A percentile compares a stretch with the other conserved stretches of the same genome.
These are phyloP conservation scores for Bursaphelenchus mucronatus DNA, from an alignment of 1,140 invertebrate genomes.

Conservation along the genomic window DNA sequence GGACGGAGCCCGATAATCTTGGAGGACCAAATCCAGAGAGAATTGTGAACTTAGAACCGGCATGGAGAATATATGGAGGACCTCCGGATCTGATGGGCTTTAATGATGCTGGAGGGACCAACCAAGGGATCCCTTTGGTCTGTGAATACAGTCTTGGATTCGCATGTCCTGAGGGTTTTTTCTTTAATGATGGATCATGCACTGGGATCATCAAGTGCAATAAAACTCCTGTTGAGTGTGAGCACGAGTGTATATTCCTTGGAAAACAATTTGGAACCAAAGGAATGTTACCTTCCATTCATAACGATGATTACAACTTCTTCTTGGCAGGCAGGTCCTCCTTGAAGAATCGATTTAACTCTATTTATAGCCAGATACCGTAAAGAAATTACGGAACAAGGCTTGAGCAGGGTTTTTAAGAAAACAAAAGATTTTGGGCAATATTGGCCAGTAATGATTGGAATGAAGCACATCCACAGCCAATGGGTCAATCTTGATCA, in stretches of 20 bases:
- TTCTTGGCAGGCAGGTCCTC: conserved; percentile 10
- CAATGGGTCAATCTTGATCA: conserved; percentile 18
- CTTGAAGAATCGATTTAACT: not conserved
- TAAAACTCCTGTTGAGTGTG: not conserved
- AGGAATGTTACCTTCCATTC: conserved; percentile 16
- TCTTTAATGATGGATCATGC: conserved; percentile 3
- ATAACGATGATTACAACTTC: conserved; percentile 14
- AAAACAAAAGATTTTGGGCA: conserved; percentile 2
- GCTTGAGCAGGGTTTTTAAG: not conserved
- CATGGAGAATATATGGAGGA: conserved; percentile 6
- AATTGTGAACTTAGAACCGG: conserved; percentile 3
- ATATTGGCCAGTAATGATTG: conserved; percentile 15
- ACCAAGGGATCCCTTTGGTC: conserved; percentile 13
- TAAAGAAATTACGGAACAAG: not conserved
- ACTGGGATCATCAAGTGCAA: not conserved
- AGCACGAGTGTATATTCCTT: not conserved
- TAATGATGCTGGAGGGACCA: conserved; percentile 8
- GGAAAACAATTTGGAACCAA: not conserved
- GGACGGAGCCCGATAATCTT: conserved; percentile 8
- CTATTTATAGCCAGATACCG: conserved; percentile 4
- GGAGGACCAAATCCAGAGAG: conserved; percentile 2
- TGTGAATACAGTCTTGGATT: conserved; percentile 11
- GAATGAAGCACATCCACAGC: conserved; percentile 5
- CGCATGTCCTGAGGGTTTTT: conserved; percentile 2
- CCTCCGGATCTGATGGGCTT: conserved; percentile 14